A percentile compares a stretch with the other conserved stretches of the same genome.
phyloP scores from a whole-genome alignment of 2,113 vertebrate species.

The Perognathus longimembris region DNA sequence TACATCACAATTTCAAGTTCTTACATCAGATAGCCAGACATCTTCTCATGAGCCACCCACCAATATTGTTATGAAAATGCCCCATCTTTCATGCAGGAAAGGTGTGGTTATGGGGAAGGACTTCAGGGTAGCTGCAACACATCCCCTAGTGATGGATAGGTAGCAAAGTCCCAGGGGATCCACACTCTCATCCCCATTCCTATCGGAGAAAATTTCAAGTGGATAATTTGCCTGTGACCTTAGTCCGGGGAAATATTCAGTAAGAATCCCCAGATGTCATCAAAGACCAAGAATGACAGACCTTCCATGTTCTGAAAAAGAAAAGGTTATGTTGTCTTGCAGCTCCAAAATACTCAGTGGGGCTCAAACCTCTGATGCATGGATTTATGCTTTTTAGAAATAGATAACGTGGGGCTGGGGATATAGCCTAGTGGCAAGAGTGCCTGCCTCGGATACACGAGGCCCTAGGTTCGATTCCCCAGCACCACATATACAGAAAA shows the following conservation, averaged over 20 bases:
- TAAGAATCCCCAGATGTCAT: conserved; percentile 19
- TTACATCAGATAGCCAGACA: conserved; percentile 64
- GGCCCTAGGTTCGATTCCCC: too few relatives aligned
- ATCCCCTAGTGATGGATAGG: background rate
- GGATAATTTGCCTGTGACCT: background rate
- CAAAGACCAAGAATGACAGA: background rate
- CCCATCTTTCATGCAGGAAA: background rate
- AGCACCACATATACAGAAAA: too few relatives aligned
- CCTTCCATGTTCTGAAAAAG: conserved; percentile 20
- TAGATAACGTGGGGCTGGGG: background rate
- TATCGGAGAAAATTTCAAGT: conserved; percentile 34
- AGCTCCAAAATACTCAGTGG: conserved; percentile 6
- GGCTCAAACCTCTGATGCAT: background rate
- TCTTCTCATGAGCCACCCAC: conserved; percentile 23
- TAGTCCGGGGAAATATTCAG: conserved; percentile 1
- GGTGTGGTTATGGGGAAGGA: background rate
- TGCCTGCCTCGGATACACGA: too few relatives aligned
- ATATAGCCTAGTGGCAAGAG: too few relatives aligned
- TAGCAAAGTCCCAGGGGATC: background rate
- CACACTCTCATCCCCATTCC: background rate
- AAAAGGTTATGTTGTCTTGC: background rate
- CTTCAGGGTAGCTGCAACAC: background rate
- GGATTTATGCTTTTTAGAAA: background rate
- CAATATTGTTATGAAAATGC: conserved; percentile 35
- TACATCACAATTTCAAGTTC: conserved; percentile 70